A percentile compares a stretch with the other conserved stretches of the same genome.
These are phyloP conservation scores for Catharus fuscescens DNA, from an alignment of 2,113 vertebrate genomes.

Conservation along the genomic window DNA sequence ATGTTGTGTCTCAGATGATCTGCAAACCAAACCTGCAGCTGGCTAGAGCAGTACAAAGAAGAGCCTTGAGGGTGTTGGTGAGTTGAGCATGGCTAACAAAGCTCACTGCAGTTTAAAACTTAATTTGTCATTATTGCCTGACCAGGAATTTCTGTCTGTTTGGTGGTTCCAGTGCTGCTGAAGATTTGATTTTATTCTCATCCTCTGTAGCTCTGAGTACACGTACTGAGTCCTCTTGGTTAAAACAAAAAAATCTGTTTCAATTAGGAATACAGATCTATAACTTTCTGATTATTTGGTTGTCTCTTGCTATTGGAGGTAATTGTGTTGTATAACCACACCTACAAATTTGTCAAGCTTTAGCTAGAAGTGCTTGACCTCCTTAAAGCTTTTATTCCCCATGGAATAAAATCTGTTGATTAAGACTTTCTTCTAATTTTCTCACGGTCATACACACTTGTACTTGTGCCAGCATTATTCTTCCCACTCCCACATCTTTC, in stretches of 20 bases:
- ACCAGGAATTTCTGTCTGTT: neutral
- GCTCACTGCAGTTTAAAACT: neutral
- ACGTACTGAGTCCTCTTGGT: neutral
- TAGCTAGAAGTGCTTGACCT: neutral
- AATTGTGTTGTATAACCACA: neutral
- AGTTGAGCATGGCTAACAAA: neutral
- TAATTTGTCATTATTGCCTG: neutral
- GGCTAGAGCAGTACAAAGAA: neutral
- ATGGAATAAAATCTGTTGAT: neutral
- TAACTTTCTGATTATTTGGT: neutral
- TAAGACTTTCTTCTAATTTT: neutral
- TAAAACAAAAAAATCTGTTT: neutral
- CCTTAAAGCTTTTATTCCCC: neutral
- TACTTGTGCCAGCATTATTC: neutral
- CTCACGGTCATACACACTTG: neutral
- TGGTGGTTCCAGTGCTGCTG: neutral
- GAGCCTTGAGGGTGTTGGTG: neutral
- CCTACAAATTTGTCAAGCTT: neutral
- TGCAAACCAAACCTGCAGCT: neutral
- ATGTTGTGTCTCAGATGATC: neutral
- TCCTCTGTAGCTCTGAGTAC: neutral
- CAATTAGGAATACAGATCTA: neutral
- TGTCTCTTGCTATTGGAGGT: neutral
- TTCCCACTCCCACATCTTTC: neutral
- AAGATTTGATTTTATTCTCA: neutral